Evolutionary conservation across 2,888 invertebrate genomes (phyloP), one percentile per base, ranked within the genome.

Genomic region (Protodeltote pygarga): DNA sequence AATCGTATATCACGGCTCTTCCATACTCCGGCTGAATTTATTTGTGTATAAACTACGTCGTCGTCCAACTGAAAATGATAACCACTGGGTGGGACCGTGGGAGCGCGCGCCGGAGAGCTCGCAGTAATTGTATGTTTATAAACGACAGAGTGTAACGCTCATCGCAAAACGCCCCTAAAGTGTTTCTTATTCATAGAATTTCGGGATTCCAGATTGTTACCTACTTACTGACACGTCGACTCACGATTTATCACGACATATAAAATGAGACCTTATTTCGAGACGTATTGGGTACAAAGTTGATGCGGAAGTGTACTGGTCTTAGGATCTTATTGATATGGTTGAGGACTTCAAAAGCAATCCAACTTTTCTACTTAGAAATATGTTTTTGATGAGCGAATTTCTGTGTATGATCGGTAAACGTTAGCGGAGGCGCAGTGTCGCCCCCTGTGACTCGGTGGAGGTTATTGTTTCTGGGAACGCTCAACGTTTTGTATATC

Each of bases 141-240:
- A 25, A 4, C 24, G 42, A 17, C 19, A 39, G 32, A 20, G 25
- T 9, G 17, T 28, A 21, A 10, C 34, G 38, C 38, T 53, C 61
- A 15, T 38, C 55, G 29, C 40, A 31, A 40, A 40, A 35, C 29
- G 41, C 21, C 42, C 48, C 50, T 53, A 39, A 68, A 72, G 61
- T 66, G 69, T 69, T 74, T 74, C 67, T 71, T 78, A 78, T 77
- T 77, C 77, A 78, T 75, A 70, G 73, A 75, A 74, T 69, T 74
- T 73, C 42, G 58, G 57, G 20, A 50, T 47, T 59, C 45, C 53
- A 59, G 62, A 61, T 74, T 68, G 71, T 66, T 62, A 58, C 47
- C 51, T 63, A 55, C 57, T 64, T 38, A 53, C 54, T 34, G 40
- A 41, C 52, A 50, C 47, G 24, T 50, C 47, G 48, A 19, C 38